Evolutionary conservation across 2,797 vertebrate species (phyloP).

Genomic region (Miichthys miiuy): DNA sequence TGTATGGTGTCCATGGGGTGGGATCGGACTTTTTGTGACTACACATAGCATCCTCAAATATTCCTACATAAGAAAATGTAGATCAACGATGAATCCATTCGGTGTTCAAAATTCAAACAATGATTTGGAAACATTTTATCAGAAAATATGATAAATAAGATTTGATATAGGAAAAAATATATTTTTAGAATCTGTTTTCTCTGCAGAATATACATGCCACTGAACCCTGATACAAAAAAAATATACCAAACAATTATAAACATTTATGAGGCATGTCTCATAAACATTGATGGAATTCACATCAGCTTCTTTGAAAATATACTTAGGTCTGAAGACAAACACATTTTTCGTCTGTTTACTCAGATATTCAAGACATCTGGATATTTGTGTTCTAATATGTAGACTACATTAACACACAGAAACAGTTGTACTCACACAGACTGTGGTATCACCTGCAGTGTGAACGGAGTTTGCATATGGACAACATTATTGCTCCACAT

Average conservation of each 20-base stretch:
- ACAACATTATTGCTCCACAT: not conserved
- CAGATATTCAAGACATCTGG: slow-evolving; percentile 46
- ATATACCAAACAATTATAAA: not conserved
- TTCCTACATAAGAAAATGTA: not conserved
- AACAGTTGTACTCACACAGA: not conserved
- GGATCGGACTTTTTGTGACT: too few relatives aligned
- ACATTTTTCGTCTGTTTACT: slow-evolving; percentile 51
- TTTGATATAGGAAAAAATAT: not conserved
- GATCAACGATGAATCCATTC: not conserved
- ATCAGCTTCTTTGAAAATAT: slow-evolving; percentile 5
- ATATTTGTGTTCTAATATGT: slow-evolving; percentile 20
- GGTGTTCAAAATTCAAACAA: not conserved
- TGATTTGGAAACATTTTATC: not conserved
- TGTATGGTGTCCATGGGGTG: too few relatives aligned
- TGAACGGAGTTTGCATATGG: not conserved
- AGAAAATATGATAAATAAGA: not conserved
- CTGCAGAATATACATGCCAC: not conserved
- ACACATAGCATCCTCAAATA: too few relatives aligned
- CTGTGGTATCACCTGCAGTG: not conserved
- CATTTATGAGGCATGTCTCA: not conserved
- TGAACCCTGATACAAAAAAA: not conserved
- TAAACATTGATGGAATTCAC: not conserved
- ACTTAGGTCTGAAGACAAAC: slow-evolving; percentile 44
- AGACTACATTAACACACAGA: slow-evolving; percentile 11
- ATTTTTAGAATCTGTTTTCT: not conserved